Evolutionary conservation across 2,113 vertebrate species (phyloP), one percentile per base, ranked within the genome.

Genomic region (Anolis sagrei): DNA sequence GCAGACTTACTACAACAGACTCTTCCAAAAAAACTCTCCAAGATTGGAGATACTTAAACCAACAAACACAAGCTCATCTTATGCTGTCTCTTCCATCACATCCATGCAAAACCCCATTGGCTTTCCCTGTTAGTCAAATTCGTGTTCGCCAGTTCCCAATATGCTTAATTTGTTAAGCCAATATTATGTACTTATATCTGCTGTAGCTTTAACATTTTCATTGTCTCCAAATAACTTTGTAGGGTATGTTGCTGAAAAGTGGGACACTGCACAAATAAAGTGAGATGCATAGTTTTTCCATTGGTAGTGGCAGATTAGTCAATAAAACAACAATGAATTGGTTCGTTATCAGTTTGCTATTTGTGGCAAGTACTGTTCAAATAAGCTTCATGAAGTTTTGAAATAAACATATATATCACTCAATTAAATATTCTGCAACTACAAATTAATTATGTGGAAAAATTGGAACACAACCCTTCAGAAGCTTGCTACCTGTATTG

Each of bases 401-500:
- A 61, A 84, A 90, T 5, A 69, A 7, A 58, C 8, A 75, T 27
- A n/a, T 0, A 4, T 1, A 66, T 14, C 11, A 29, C 83, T 70
- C 73, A 21, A 68, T 51, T 87, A 84, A 77, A 36, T 23, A 76
- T n/a, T 23, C n/a, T 66, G 81, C 21, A 76, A 76, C 5, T 81
- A 0, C 7, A 86, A 75, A 44, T 39, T 29, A 69, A 58, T 84
- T 82, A 16, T 2, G 76, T 39, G 13, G 13, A 83, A 25, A 44
- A 81, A 74, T 54, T 44, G 72, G 68, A 7, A 29, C 2, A 39
- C 9, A 25, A 19, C 32, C 32, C 74, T 34, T 70, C n/a, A 84
- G 23, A 69, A 2, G 49, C 2, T 69, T 76, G 92, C 93, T 93
- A 99, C 99, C 99, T 99, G 93, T 97, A 95, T 82, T 93, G 94